phyloP scores from a whole-genome alignment of 2,888 invertebrate genomes.

The Xestia xanthographa region DNA sequence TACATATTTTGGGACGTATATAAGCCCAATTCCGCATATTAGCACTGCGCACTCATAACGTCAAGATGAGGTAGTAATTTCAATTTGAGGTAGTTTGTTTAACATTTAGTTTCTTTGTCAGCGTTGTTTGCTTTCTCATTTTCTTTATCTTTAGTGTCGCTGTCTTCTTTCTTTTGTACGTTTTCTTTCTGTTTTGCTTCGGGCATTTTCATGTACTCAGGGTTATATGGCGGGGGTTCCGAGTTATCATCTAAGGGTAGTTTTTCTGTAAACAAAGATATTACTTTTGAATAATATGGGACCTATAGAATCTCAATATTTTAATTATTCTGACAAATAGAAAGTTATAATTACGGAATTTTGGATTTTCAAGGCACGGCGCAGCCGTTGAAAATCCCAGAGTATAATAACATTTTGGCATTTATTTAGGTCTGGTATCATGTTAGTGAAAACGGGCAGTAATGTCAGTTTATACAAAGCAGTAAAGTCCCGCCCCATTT shows the following conservation, averaged over 20 bases:
- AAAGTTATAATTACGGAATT: neutral
- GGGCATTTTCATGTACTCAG: constrained; percentile 49
- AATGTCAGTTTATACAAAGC: neutral
- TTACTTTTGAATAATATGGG: neutral
- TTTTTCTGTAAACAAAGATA: constrained; percentile 41
- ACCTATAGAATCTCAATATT: neutral
- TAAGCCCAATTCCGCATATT: constrained; percentile 4
- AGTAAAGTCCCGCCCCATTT: too few species aligned
- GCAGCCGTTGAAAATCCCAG: neutral
- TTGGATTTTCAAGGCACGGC: neutral
- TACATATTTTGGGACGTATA: neutral
- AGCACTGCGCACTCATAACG: constrained; percentile 16
- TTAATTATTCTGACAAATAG: neutral
- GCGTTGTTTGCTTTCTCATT: constrained; percentile 10
- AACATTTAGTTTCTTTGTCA: constrained; percentile 25
- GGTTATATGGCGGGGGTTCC: constrained; percentile 61
- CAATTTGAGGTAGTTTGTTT: constrained; percentile 19
- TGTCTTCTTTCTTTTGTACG: neutral
- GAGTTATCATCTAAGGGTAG: constrained; percentile 1
- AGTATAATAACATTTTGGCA: neutral
- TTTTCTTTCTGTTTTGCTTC: neutral
- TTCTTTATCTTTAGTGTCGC: neutral
- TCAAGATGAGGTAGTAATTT: neutral
- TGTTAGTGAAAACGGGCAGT: neutral
- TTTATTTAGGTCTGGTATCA: neutral